Base-by-base conservation (phyloP, 1,140 invertebrate genomes). In the Polypedilum vanderplanki region DNA sequence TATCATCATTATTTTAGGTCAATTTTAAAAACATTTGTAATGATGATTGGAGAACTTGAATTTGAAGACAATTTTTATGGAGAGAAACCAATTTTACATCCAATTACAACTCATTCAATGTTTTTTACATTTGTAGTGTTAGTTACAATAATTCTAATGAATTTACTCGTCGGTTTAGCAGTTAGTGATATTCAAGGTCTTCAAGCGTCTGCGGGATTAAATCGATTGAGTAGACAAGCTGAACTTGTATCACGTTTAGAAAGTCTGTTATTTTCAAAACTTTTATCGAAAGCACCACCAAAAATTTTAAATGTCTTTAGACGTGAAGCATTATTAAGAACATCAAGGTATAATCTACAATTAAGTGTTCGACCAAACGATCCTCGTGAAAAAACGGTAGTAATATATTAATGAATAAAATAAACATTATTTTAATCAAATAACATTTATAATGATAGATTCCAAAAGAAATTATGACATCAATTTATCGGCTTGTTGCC, bases 1-100 rank as follows among this genome's bases (percentile, higher is more conserved):
- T 57, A 17, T n/a, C 10, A 40, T 76, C 33, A 64, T 57, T 73
- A 12, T 41, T 20, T 17, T 5, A 78, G 87, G 75, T 86, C 87
- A 0, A 78, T 93, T 0, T 80, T 94, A 0, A 95, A 94, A 83
- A 91, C 91, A 0, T 87, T 94, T 3, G 90, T 94, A 67, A 94
- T 95, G 93, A 93, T 95, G 92, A 91, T 92, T 0, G 93, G 93
- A 0, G 91, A 95, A 79, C 81, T 95, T 40, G 92, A 94, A 80
- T 94, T 91, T 78, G 92, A 94, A 79, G 91, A 93, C 76, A 88
- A 93, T 74, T 94, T 94, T 79, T 93, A 91, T 78, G 84, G 87
- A 17, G 83, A 89, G 15, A 88, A 74, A 83, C 4, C 15, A n/a
- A 57, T 57, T 57, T 57, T 83, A 46, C 90, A 90, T 80, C 87